Conservation (phyloP, 1,140 invertebrate species). For the Metaphire vulgaris region DNA sequence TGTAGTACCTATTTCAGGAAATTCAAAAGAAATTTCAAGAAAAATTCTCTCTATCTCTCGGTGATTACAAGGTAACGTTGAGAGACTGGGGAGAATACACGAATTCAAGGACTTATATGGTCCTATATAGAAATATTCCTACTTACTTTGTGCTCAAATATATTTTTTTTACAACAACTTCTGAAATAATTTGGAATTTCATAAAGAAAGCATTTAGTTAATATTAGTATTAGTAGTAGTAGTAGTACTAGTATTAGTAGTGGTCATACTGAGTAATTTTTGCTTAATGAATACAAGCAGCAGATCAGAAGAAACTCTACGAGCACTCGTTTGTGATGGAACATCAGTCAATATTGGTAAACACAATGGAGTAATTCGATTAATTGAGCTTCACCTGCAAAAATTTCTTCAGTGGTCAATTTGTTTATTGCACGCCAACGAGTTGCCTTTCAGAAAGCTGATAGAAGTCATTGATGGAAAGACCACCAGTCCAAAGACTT, state of each 20-base stretch:
- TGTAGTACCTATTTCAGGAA: background rate
- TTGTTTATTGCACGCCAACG: slow-evolving; percentile 3
- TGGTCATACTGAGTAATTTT: no score
- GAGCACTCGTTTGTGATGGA: slow-evolving; percentile 6
- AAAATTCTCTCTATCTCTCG: no score
- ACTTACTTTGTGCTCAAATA: no score
- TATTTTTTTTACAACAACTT: no score
- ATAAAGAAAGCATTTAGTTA: no score
- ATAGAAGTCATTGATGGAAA: slow-evolving; percentile 7
- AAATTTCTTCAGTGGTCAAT: slow-evolving; percentile 8
- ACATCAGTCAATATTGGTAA: slow-evolving; percentile 1
- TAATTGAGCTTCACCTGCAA: slow-evolving; percentile 4
- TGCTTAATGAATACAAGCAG: slow-evolving; percentile 4
- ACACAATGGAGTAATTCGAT: slow-evolving; percentile 6
- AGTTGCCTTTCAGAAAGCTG: slow-evolving; percentile 6
- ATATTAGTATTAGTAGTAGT: no score
- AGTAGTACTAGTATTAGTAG: no score
- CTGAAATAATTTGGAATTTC: no score
- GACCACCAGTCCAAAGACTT: slow-evolving; percentile 5
- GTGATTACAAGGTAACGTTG: no score
- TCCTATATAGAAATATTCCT: no score
- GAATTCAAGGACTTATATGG: no score
- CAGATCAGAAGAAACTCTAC: slow-evolving; percentile 1
- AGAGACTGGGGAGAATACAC: no score
- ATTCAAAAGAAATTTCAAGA: background rate